Conservation (phyloP, 2,888 invertebrate species). For the Pollenia labialis region DNA sequence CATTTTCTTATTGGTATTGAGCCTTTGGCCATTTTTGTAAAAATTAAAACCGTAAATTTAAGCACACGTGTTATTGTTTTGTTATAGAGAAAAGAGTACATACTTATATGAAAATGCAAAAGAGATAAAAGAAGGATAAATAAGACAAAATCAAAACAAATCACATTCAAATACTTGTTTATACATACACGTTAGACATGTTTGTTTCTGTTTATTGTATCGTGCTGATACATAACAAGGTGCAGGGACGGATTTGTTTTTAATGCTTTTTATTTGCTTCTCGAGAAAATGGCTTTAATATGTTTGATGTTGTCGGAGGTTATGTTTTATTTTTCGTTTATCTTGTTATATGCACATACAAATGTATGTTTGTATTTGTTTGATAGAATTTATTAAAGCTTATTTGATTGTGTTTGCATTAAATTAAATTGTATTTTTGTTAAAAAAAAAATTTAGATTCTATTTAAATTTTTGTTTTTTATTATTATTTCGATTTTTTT, state of each 20-base stretch:
- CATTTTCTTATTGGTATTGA: too few species aligned
- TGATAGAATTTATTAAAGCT: not conserved
- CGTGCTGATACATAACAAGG: too few species aligned
- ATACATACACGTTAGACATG: too few species aligned
- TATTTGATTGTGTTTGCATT: not conserved
- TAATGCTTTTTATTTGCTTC: not conserved
- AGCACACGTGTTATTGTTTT: too few species aligned
- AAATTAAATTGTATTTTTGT: slow-evolving; percentile 5
- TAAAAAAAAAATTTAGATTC: not conserved
- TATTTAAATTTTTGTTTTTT: not conserved
- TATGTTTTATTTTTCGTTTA: slow-evolving; percentile 22
- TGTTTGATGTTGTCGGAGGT: slow-evolving; percentile 63
- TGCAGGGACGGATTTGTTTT: not conserved
- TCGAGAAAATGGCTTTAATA: slow-evolving; percentile 36
- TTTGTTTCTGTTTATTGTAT: too few species aligned
- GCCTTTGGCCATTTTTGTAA: too few species aligned
- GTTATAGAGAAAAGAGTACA: too few species aligned
- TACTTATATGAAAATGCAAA: too few species aligned
- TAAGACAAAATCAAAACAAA: too few species aligned
- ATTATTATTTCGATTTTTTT: not conserved
- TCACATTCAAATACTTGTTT: too few species aligned
- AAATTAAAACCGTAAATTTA: too few species aligned
- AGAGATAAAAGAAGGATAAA: too few species aligned
- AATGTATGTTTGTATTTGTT: not conserved
- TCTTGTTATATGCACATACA: slow-evolving; percentile 7